Base-by-base conservation (phyloP, 2,888 invertebrate species). In the Disparrhopalites patrizii region DNA sequence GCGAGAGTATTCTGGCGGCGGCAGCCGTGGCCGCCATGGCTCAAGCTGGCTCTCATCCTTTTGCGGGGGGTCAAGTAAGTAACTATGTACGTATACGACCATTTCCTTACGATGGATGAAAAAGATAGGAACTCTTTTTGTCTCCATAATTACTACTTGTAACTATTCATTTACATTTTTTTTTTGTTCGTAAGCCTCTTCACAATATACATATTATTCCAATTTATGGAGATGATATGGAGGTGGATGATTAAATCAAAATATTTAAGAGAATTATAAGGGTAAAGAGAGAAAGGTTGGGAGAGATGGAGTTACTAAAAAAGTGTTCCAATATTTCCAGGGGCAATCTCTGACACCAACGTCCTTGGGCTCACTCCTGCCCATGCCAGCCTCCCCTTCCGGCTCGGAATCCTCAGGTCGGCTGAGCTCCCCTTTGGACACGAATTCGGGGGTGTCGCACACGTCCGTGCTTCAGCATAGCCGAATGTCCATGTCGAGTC, bases 1-100 rank as follows among this genome's bases (percentile, higher is more conserved):
- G 93, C 54, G 93, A 93, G 78, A 84, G 83, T 38, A 81, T 89
- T 62, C 82, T 93, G 62, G 79, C 80, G 27, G 81, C 81, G 58
- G 81, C 78, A 15, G 77, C 77, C 30, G 78, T 77, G 1, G 77
- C 77, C 51, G 73, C 73, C 5, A 72, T 69, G 71, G 69, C 75
- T 31, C 79, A 80, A 72, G 84, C 87, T 8, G 88, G 71, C 36
- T 67, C 68, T 31, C 75, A 75, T 62, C 70, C 73, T 20, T 74
- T 72, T 58, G 25, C 20, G 36, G 61, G 65, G 51, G 63, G 66
- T 60, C 72, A 73, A 64, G 73, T 73, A 70, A 52, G 50, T 30
- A 31, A 31, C 30, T 61, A 63, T 52, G 61, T 66, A 61, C 71
- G 71, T 63, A 72, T 73, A 71, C 33, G 43, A 28, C 25, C 52